Conservation (phyloP, 2,888 invertebrate species). For the Noctuana brunneofusca region DNA sequence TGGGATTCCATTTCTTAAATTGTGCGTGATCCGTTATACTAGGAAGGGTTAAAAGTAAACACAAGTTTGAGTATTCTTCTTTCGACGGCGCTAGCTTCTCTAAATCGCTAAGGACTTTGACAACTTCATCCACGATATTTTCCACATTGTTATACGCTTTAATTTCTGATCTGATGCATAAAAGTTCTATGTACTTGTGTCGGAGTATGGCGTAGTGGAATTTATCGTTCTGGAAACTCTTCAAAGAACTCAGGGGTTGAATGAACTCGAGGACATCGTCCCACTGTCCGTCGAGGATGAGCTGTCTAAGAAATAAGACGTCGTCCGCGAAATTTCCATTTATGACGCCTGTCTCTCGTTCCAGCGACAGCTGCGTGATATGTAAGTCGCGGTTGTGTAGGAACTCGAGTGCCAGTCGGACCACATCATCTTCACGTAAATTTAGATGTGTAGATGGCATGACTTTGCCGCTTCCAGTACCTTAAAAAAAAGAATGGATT, state of each 20-base stretch:
- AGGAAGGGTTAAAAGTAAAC: constrained; percentile 95
- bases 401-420: constrained; percentile 92
- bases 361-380: constrained; percentile 94
- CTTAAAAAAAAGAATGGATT: constrained; percentile 52
- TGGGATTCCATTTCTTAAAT: constrained; percentile 98
- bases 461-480: constrained; percentile 38
- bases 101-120: constrained; percentile 93
- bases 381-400: constrained; percentile 94
- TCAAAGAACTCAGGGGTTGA: constrained; percentile 93
- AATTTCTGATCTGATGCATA: constrained; percentile 97
- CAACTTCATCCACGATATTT: constrained; percentile 96
- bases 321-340: constrained; percentile 97
- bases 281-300: constrained; percentile 98
- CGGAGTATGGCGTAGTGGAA: constrained; percentile 94
- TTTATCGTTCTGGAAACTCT: constrained; percentile 91
- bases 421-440: constrained; percentile 94
- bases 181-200: constrained; percentile 96
- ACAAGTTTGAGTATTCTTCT: constrained; percentile 96
- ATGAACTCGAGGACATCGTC: constrained; percentile 98
- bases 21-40: constrained; percentile 95
- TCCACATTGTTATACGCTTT: constrained; percentile 93
- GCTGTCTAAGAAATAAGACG: constrained; percentile 94
- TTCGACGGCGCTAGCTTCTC: constrained; percentile 95
- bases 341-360: constrained; percentile 97
- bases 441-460: constrained; percentile 93